A percentile compares a stretch with the other conserved stretches of the same genome.
phyloP scores from a whole-genome alignment of 1,140 invertebrate genomes.

The Sarcophaga bullata region DNA sequence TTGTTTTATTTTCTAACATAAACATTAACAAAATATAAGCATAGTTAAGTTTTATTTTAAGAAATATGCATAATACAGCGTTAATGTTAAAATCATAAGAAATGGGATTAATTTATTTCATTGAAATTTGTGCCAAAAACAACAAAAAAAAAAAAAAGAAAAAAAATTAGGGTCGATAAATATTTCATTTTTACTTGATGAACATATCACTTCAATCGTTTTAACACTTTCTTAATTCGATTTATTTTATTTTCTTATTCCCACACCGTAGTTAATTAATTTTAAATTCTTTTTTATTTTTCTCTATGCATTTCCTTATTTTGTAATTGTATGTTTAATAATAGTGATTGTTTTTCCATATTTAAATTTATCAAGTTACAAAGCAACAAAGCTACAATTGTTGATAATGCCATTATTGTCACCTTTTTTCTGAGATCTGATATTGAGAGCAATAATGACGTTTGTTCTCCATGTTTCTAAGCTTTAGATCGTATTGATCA shows the following conservation, averaged over 20 bases:
- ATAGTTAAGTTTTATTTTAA: background rate
- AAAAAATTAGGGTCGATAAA: background rate
- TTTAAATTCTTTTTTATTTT: background rate
- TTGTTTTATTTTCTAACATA: background rate
- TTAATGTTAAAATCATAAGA: background rate
- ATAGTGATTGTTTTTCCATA: too few relatives aligned
- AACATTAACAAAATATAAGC: background rate
- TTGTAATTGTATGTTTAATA: conserved; percentile 25
- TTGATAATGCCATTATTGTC: too few relatives aligned
- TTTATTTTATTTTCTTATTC: background rate
- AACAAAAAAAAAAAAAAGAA: too few relatives aligned
- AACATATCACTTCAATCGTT: too few relatives aligned
- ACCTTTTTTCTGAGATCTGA: too few relatives aligned
- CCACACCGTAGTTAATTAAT: background rate
- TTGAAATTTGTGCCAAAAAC: conserved; percentile 14
- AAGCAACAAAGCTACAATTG: background rate
- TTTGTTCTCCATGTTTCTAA: too few relatives aligned
- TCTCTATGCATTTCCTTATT: background rate
- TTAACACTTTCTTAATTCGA: too few relatives aligned
- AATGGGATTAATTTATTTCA: background rate
- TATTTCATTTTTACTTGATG: background rate
- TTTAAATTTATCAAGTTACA: background rate
- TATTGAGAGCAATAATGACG: too few relatives aligned
- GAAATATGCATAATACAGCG: background rate
- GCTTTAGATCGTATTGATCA: too few relatives aligned